A percentile compares a stretch with the other conserved stretches of the same genome.
These are phyloP conservation scores for Labia minor DNA, from an alignment of 2,888 invertebrate species.

Conservation along the genomic window DNA sequence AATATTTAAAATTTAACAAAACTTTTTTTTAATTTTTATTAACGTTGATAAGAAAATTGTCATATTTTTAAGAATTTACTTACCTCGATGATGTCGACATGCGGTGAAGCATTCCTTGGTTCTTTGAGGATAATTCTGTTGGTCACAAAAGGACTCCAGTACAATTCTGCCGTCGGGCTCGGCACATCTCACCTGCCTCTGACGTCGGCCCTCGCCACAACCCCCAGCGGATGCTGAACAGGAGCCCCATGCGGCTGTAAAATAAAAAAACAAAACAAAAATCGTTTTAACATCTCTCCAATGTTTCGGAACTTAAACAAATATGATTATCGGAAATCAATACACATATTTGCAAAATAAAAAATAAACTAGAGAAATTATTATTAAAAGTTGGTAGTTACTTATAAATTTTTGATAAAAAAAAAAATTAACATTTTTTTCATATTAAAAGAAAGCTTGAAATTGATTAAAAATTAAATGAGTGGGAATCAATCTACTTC, in stretches of 20 bases:
- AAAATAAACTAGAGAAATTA: too few species aligned
- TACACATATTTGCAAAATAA: too few species aligned
- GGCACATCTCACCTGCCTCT: conserved; percentile 30
- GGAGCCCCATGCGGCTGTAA: conserved; percentile 29
- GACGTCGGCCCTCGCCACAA: conserved; percentile 30
- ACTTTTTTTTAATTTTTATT: conserved; percentile 3
- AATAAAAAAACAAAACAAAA: not conserved
- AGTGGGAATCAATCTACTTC: too few species aligned
- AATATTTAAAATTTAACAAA: not conserved
- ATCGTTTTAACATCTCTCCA: not conserved
- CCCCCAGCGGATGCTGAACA: conserved; percentile 29
- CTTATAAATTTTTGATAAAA: too few species aligned
- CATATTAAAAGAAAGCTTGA: too few species aligned
- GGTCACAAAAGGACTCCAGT: conserved; percentile 29
- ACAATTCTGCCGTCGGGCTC: conserved; percentile 27
- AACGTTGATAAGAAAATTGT: not conserved
- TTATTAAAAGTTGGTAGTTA: too few species aligned
- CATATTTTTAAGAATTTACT: too few species aligned
- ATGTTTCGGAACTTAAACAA: too few species aligned
- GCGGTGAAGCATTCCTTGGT: conserved; percentile 31
- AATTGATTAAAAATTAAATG: too few species aligned
- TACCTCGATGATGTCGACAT: conserved; percentile 29
- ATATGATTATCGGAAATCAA: too few species aligned
- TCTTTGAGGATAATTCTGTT: conserved; percentile 27
- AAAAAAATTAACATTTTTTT: too few species aligned